Percentiles rank a stretch among this genome's conserved stretches.
Conservation (phyloP, 2,888 invertebrate genomes). For the Papilio gigon region DNA sequence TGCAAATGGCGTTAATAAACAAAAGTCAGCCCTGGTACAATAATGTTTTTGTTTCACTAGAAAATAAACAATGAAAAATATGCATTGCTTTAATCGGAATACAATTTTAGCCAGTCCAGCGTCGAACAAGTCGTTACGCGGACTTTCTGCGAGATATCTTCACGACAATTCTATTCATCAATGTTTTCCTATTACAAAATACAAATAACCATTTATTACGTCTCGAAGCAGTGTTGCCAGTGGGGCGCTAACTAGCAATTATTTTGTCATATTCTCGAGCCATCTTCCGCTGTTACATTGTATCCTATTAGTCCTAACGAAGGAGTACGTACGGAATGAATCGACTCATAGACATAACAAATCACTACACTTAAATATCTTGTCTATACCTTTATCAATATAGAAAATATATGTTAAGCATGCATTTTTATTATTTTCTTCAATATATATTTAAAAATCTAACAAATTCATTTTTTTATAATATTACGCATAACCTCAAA, state of each 20-base stretch:
- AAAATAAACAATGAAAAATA: no score
- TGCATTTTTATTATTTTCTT: no score
- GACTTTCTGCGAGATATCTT: not conserved
- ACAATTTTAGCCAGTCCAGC: no score
- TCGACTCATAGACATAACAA: not conserved
- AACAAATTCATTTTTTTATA: no score
- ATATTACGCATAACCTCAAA: no score
- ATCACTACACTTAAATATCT: not conserved
- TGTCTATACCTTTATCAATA: not conserved
- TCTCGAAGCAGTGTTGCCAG: constrained; percentile 6
- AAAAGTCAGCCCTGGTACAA: constrained; percentile 3
- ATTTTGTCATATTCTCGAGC: constrained; percentile 11
- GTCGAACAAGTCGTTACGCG: not conserved
- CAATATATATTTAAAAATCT: no score
- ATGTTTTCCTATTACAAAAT: constrained; percentile 10
- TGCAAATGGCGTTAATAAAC: not conserved
- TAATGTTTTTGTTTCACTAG: no score
- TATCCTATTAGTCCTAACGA: not conserved
- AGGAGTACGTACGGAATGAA: not conserved
- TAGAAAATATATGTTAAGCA: no score
- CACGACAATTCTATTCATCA: not conserved
- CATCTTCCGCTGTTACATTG: not conserved
- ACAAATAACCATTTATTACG: constrained; percentile 4
- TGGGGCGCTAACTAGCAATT: constrained; percentile 21
- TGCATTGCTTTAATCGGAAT: no score